Evolutionary conservation across 92 coral and sea anemone genomes (phyloP).

Genomic region (Porites lobata): DNA sequence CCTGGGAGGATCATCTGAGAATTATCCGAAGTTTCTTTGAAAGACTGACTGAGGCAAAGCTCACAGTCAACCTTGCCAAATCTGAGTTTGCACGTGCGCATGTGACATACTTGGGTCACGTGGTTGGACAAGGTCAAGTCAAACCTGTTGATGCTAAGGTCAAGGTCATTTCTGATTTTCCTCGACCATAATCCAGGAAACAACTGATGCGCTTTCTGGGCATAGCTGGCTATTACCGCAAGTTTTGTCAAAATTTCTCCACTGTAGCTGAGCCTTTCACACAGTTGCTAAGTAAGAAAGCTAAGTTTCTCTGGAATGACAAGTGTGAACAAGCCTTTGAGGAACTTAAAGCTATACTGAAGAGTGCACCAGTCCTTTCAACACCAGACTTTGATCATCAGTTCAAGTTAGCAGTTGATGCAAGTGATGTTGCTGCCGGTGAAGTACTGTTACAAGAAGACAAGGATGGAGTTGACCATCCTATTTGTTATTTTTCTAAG

Average conservation of each 20-base stretch:
- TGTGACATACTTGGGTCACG: conserved; percentile 67
- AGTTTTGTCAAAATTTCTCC: conserved; percentile 67
- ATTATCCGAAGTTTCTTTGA: conserved; percentile 41
- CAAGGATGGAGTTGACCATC: conserved; percentile 48
- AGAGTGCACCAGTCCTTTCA: conserved; percentile 72
- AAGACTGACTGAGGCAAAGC: conserved; percentile 40
- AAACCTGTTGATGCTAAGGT: conserved; percentile 54
- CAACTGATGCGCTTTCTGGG: conserved; percentile 76
- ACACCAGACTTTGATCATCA: conserved; percentile 46
- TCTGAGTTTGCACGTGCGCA: conserved; percentile 54
- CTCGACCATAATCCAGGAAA: conserved; percentile 34
- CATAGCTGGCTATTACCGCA: conserved; percentile 70
- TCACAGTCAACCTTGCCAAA: conserved; percentile 57
- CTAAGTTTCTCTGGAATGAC: conserved; percentile 56
- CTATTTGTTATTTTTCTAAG: conserved; percentile 33
- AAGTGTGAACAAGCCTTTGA: conserved; percentile 61
- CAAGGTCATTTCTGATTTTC: conserved; percentile 36
- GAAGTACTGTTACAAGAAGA: conserved; percentile 68
- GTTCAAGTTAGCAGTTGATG: background rate
- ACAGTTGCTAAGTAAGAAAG: conserved; percentile 42
- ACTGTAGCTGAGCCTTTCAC: conserved; percentile 53
- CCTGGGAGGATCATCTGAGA: conserved; percentile 59
- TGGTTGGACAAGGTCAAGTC: conserved; percentile 62
- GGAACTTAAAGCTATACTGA: conserved; percentile 51
- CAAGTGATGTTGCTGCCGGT: conserved; percentile 17